A percentile compares a stretch with the other conserved stretches of the same genome.
Evolutionary conservation across 92 coral and sea anemone species (phyloP).

Genomic region (Parazoanthus darwini): DNA sequence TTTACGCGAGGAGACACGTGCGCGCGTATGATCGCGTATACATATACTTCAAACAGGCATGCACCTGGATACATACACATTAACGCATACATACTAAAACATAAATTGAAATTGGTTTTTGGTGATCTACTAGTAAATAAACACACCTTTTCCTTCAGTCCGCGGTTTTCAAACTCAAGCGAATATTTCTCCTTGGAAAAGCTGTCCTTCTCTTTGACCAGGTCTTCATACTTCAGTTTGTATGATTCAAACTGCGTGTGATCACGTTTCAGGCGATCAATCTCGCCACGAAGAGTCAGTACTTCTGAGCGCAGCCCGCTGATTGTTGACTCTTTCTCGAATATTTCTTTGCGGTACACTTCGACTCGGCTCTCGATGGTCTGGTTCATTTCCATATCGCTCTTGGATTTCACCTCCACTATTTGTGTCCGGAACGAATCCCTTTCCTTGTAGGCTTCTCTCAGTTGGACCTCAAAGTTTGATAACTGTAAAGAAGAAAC

Average conservation of each 20-base stretch:
- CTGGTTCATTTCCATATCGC: slow-evolving; percentile 44
- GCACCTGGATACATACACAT: not conserved
- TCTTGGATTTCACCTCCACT: slow-evolving; percentile 47
- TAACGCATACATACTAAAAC: not conserved
- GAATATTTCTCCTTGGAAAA: slow-evolving; percentile 28
- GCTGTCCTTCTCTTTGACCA: slow-evolving; percentile 44
- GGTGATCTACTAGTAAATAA: not conserved
- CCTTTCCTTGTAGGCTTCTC: slow-evolving; percentile 46
- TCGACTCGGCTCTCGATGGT: slow-evolving; percentile 53
- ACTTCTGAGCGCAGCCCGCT: slow-evolving; percentile 46
- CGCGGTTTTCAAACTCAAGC: slow-evolving; percentile 45
- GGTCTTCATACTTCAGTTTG: slow-evolving; percentile 46
- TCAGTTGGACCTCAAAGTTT: slow-evolving; percentile 28
- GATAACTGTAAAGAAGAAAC: slow-evolving; percentile 15
- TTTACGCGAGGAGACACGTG: too few relatives aligned
- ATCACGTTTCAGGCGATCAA: slow-evolving; percentile 49
- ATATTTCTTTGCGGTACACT: slow-evolving; percentile 48
- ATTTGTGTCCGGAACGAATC: slow-evolving; percentile 50
- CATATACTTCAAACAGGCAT: not conserved
- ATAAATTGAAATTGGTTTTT: not conserved
- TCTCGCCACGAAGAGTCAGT: slow-evolving; percentile 24
- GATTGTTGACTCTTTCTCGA: slow-evolving; percentile 47
- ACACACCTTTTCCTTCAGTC: slow-evolving; percentile 47
- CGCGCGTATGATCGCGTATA: not conserved
- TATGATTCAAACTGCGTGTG: slow-evolving; percentile 46